phyloP scores from a whole-genome alignment of 2,113 vertebrate species.

The Colius striatus region DNA sequence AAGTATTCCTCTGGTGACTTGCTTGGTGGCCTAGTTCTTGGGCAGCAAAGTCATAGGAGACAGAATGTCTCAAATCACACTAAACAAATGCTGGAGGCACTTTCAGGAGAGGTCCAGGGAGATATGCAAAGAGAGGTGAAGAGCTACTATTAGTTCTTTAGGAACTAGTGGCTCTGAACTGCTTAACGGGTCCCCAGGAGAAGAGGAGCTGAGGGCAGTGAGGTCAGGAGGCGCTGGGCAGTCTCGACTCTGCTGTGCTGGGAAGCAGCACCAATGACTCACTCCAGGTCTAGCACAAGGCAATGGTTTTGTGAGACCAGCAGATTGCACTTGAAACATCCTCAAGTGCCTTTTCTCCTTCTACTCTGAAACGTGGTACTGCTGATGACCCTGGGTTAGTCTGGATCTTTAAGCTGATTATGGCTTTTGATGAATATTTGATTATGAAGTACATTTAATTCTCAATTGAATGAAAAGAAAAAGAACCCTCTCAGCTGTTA shows the following conservation, averaged over 20 bases:
- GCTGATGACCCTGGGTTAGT: neutral
- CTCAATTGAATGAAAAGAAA: rapidly evolving
- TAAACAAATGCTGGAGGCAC: slow-evolving; percentile 24
- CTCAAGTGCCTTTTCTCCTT: neutral
- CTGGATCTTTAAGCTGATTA: rapidly evolving
- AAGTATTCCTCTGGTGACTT: slow-evolving; percentile 66
- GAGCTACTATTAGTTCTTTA: neutral
- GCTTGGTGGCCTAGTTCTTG: slow-evolving; percentile 67
- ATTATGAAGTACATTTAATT: neutral
- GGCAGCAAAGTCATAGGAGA: slow-evolving; percentile 62
- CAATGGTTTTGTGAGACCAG: rapidly evolving
- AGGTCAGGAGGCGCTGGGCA: rapidly evolving
- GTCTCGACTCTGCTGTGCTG: neutral
- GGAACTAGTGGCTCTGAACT: neutral
- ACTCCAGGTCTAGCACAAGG: rapidly evolving
- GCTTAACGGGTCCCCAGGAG: neutral
- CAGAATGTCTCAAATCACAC: neutral
- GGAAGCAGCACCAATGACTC: neutral
- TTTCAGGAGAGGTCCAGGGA: slow-evolving; percentile 30
- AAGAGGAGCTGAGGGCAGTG: rapidly evolving
- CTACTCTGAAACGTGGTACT: rapidly evolving
- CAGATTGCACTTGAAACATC: neutral
- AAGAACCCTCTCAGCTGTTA: neutral
- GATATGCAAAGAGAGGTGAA: neutral
- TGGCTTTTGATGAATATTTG: neutral